Evolutionary conservation across 2,888 invertebrate species (phyloP).

Genomic region (Drosophila histrio): DNA sequence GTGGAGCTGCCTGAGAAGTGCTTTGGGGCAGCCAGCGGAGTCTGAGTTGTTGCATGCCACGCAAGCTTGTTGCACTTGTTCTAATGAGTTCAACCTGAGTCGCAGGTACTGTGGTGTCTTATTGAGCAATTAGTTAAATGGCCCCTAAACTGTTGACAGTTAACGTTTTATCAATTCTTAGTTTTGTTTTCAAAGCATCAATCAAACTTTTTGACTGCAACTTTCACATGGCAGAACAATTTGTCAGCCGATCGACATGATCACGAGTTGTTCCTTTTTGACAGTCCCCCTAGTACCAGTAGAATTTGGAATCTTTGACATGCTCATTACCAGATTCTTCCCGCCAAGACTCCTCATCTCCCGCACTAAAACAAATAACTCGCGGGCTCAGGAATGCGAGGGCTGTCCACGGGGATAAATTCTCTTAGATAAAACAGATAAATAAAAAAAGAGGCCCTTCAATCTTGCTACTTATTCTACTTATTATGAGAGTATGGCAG

Average conservation of each 20-base stretch:
- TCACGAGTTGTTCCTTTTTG: constrained; percentile 16
- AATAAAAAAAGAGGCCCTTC: no score
- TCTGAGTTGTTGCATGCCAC: constrained; percentile 47
- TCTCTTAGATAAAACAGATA: constrained; percentile 9
- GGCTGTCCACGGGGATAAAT: constrained; percentile 41
- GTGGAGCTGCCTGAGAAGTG: constrained; percentile 50
- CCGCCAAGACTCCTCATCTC: background rate
- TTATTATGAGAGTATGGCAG: background rate
- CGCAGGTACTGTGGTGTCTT: constrained; percentile 26
- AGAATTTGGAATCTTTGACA: constrained; percentile 75
- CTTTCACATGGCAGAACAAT: constrained; percentile 63
- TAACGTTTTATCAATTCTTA: constrained; percentile 44
- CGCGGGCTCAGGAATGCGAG: constrained; percentile 66
- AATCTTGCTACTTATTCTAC: background rate
- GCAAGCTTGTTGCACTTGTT: constrained; percentile 69
- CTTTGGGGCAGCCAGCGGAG: constrained; percentile 31
- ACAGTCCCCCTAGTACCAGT: constrained; percentile 60
- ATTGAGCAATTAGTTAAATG: constrained; percentile 75
- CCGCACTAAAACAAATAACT: constrained; percentile 66
- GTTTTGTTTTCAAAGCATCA: constrained; percentile 37
- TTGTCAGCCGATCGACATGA: constrained; percentile 55
- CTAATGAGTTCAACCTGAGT: constrained; percentile 45
- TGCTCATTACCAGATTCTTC: constrained; percentile 62
- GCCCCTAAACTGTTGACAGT: constrained; percentile 73
- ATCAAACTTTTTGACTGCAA: constrained; percentile 61